Evolutionary conservation across 2,888 invertebrate genomes (phyloP), one percentile per base, ranked within the genome.

Genomic region (Autographa pulchrina): DNA sequence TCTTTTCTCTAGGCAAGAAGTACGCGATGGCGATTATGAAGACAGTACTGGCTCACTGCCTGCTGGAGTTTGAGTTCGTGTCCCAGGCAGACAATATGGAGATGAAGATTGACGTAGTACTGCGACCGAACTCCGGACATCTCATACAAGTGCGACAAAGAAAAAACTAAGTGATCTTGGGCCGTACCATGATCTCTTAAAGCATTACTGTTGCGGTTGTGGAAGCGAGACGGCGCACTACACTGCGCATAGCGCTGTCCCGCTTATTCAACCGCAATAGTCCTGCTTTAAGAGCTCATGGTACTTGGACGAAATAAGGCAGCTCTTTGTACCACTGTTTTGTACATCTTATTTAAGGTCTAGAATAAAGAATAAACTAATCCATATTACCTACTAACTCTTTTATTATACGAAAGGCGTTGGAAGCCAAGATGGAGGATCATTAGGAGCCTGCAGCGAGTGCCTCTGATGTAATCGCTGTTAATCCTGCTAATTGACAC

Each of bases 1-100:
- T 8, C 54, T 54, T 64, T 64, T 38, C 62, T 84, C 82, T 0
- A 94, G 94, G 94, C 69, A 93, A 90, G 75, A 91, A 85, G 68
- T 94, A 94, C 71, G 92, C 93, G 0, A 88, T 92, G 83, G 78
- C 88, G 0, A 72, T 93, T 25, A 8, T 92, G 72, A 94, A 94
- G 81, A 94, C 93, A 0, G 35, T 90, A 2, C 63, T 93, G 32
- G 88, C 90, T 3, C 80, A 90, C 41, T 89, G 88, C 64, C 81
- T 92, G 7, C 85, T 92, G 31, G 91, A 91, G 20, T 74, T 92
- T 32, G 84, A 85, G 74, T 84, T 94, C 43, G 62, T 71, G 2
- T 90, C 93, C 0, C 83, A 91, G 3, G 88, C 87, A 0, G 85
- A 90, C 11, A 81, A 91, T 4, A 66, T 93, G 78, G 68, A 85